Percentiles rank a stretch among this genome's conserved stretches.
phyloP scores from a whole-genome alignment of 2,113 vertebrate genomes.

The Naja naja region DNA sequence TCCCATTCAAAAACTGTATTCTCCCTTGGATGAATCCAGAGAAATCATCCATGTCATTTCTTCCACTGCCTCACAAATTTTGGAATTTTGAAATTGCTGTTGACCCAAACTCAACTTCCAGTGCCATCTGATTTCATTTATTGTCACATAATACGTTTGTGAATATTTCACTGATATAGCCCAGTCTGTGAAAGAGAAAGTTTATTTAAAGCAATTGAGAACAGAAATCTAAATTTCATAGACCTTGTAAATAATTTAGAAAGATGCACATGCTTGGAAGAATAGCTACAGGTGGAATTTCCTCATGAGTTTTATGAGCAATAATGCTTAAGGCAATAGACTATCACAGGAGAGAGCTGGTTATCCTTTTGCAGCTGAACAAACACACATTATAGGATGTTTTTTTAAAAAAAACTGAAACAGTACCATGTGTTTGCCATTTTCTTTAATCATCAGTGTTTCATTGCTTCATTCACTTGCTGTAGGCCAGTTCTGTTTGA shows the following conservation, averaged over 20 bases:
- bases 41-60: not conserved
- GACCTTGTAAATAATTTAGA: conserved; percentile 20
- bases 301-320: not conserved
- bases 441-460: conserved; percentile 19
- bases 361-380: conserved; percentile 22
- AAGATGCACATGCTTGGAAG: not conserved
- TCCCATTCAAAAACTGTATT: not conserved
- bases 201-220: conserved; percentile 9
- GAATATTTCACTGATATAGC: not conserved
- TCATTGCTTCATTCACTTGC: conserved; percentile 1
- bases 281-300: conserved; percentile 26
- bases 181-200: not conserved
- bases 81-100: not conserved
- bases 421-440: not conserved
- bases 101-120: not conserved
- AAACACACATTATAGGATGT: not conserved
- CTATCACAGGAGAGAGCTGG: not conserved
- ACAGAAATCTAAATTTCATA: conserved; percentile 20
- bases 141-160: not conserved
- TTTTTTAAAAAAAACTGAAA: not conserved
- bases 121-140: not conserved
- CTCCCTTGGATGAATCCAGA: too few species aligned
- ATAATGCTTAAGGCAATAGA: conserved; percentile 21
- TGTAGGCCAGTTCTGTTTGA: conserved; percentile 1
- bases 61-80: not conserved